phyloP scores from a whole-genome alignment of 2,797 vertebrate genomes.

The Poecilia picta region DNA sequence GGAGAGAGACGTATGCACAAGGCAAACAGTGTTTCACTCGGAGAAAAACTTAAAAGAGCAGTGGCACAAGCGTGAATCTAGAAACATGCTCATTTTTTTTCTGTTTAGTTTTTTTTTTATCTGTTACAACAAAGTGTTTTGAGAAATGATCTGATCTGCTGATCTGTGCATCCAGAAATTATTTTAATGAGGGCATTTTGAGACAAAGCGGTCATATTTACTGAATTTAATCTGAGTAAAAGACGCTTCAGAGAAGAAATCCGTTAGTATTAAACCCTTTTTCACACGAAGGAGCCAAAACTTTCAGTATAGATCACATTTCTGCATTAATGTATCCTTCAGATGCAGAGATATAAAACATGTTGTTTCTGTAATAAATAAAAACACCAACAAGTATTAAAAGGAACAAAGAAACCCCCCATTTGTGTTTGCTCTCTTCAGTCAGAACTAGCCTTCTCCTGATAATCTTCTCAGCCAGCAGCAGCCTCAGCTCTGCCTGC shows the following conservation, averaged over 20 bases:
- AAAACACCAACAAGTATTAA: constrained; percentile 53
- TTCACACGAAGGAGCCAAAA: constrained; percentile 35
- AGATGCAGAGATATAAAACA: constrained; percentile 19
- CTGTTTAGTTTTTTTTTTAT: constrained; percentile 59
- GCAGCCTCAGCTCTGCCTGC: constrained; percentile 62
- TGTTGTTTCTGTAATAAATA: constrained; percentile 16
- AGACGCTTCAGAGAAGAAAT: constrained; percentile 43
- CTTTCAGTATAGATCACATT: constrained; percentile 30
- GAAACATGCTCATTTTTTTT: constrained; percentile 68
- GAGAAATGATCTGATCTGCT: constrained; percentile 51
- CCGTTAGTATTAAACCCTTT: constrained; percentile 62
- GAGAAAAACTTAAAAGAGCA: constrained; percentile 73
- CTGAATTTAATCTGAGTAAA: constrained; percentile 60
- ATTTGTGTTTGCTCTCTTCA: constrained; percentile 40
- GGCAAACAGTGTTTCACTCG: constrained; percentile 77
- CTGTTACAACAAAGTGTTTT: constrained; percentile 59
- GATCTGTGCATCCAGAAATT: constrained; percentile 45
- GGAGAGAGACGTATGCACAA: constrained; percentile 80
- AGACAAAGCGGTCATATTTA: constrained; percentile 56
- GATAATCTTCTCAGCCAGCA: constrained; percentile 68
- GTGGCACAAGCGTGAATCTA: constrained; percentile 81
- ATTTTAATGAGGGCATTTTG: constrained; percentile 47
- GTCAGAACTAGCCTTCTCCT: constrained; percentile 56
- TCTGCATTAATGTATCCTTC: constrained; percentile 39
- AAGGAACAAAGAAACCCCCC: constrained; percentile 11